phyloP scores from a whole-genome alignment of 2,888 invertebrate genomes.

The Dicycla oo region DNA sequence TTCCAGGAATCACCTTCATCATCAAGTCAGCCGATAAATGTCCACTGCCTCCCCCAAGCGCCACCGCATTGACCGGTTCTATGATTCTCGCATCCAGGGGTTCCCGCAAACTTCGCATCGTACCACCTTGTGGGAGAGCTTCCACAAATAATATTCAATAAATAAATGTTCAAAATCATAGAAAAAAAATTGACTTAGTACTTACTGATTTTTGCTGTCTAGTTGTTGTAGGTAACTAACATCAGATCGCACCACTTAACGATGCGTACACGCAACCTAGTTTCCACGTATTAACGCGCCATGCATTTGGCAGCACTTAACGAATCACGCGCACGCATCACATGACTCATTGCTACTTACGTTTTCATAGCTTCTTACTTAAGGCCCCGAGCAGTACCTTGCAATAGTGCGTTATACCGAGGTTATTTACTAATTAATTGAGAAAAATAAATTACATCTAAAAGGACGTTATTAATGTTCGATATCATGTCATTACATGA shows the following conservation, averaged over 20 bases:
- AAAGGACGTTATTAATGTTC: no score
- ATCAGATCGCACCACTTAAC: neutral
- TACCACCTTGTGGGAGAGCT: neutral
- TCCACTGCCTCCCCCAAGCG: no score
- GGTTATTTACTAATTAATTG: no score
- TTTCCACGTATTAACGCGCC: slow-evolving; percentile 29
- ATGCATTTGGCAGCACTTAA: slow-evolving; percentile 28
- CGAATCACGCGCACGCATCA: slow-evolving; percentile 34
- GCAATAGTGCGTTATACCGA: no score
- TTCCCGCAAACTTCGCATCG: no score
- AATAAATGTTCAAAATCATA: neutral
- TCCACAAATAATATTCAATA: neutral
- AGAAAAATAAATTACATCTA: no score
- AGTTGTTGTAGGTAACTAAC: neutral
- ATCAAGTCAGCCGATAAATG: neutral
- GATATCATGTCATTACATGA: no score
- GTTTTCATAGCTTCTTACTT: slow-evolving; percentile 26
- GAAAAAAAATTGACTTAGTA: neutral
- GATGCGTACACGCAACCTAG: slow-evolving; percentile 44
- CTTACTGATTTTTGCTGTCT: neutral
- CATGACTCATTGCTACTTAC: slow-evolving; percentile 40
- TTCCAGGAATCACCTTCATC: neutral
- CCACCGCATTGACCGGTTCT: neutral
- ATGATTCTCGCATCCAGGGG: neutral
- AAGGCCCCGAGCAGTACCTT: no score